Evolutionary conservation across 2,888 invertebrate genomes (phyloP), one percentile per base, ranked within the genome.

Genomic region (Rhogogaster chlorosoma): DNA sequence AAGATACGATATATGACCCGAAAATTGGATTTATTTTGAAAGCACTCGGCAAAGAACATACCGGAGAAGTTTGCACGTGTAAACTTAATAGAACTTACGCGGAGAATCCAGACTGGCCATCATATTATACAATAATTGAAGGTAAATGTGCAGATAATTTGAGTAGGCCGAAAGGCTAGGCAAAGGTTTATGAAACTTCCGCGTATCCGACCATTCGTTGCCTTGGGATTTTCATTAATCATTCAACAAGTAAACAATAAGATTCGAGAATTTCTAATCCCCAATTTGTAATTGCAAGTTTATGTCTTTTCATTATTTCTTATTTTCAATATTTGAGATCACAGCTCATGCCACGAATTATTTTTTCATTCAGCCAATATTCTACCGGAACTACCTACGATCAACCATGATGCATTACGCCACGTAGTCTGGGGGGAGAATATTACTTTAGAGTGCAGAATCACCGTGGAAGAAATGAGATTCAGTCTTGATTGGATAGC

Each of bases 11-110:
- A 42, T 95, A 91, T 90, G 93, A 95, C 91, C 94, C 94, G 45
- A 94, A 92, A 91, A 90, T 92, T 88, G 95, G 95, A 88, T 94
- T 94, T 89, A 92, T 86, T 1, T 88, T 94, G 86, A 87, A 86
- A 61, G 90, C 92, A 45, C 87, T 92, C 4, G 90, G 91, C 5
- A 85, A 94, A 22, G 89, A 87, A 61, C 92, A 93, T 45, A 88
- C 85, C 9, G 90, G 87, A 1, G 80, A 71, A 26, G 0, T 4
- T 6, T 71, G 10, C 10, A n/a, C 10, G 22, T 71, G 89, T 86
- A 61, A 85, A n/a, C 12, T 91, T 90, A 75, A 18, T 45, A 18
- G 86, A 22, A 38, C 87, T 18, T 78, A 86, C 5, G 32, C 77
- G 29, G 42, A 82, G 3, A 61, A 84, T n/a, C 29, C 18, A 0